Base-by-base conservation (phyloP, 2,113 vertebrate genomes). In the Thamnaconus septentrionalis region DNA sequence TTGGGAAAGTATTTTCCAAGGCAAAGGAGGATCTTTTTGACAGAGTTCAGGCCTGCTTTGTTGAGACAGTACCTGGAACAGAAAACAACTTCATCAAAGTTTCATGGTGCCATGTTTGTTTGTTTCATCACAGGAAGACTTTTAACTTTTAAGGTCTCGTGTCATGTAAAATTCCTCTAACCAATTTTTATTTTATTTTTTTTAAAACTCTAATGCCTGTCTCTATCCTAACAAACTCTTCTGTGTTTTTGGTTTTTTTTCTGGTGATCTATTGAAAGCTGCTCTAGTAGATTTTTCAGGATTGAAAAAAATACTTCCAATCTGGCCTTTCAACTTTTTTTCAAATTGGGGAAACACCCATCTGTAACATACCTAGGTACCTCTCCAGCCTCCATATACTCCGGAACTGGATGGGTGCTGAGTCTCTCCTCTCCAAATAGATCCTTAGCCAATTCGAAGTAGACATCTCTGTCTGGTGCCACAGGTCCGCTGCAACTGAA, bases 21-120 rank as follows among this genome's bases (percentile, higher is more conserved):
- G 7, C 93, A 94, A 47, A 94, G 81, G 18, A 95, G 92, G 69
- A 95, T 91, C 79, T 91, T 95, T 77, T 89, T 95, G 10, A 94
- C 86, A 0, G 93, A 91, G 0, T 87, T 91, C 59, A 92, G 57
- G 0, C 94, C 94, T 3, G 83, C 87, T 69, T 83, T 80, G 80
- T 85, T 94, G 63, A 95, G 92, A 60, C 93, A 94, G 73, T 95
- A 94, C 7, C 90, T 91, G 50, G 79, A 91, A 31, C 18, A 31
- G 71, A 85, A 58, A 53, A 45, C 56, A 50, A 51, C 40, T 53
- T 0, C 1, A 42, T 57, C 3, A n/a, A n/a, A 50, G 2, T 2
- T 31, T 31, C 18, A 31, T 31, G 18, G 18, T 31, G 18, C 18
- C 18, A 31, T 1, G 18, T 31, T 31, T 31, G 18, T 31, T 31